Evolutionary conservation across 2,888 invertebrate species (phyloP).

Genomic region (Drosophila yooni): DNA sequence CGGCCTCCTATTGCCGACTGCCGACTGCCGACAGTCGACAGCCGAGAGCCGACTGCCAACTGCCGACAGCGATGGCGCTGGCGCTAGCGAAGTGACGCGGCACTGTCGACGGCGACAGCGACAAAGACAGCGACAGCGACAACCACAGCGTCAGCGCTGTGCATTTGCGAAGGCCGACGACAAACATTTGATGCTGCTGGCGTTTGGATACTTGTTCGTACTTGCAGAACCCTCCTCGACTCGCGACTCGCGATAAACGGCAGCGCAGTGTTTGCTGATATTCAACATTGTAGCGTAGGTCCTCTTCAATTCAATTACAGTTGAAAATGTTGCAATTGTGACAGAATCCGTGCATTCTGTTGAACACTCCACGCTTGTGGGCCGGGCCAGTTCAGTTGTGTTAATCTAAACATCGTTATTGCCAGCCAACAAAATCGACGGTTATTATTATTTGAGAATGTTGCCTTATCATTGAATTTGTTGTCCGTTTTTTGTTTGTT

Average conservation of each 20-base stretch:
- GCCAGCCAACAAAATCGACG: conserved; percentile 4
- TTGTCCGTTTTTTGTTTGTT: conserved; percentile 39
- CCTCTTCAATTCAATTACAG: conserved; percentile 45
- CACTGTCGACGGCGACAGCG: conserved; percentile 5
- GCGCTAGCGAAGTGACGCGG: conserved; percentile 3
- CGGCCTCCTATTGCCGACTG: conserved; percentile 4
- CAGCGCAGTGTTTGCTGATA: conserved; percentile 42
- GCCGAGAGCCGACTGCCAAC: conserved; percentile 15
- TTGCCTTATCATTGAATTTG: conserved; percentile 32
- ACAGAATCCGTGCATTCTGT: conserved; percentile 15
- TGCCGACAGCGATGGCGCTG: conserved; percentile 19
- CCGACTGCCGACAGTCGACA: conserved; percentile 14
- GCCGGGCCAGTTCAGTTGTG: conserved; percentile 3
- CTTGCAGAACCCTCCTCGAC: conserved; percentile 59
- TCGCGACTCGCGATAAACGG: conserved; percentile 58
- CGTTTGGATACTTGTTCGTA: conserved; percentile 52
- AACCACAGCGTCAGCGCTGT: conserved; percentile 31
- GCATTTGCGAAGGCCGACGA: conserved; percentile 58
- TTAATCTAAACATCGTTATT: conserved; percentile 13
- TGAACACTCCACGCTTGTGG: conserved; percentile 13
- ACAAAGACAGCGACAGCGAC: conserved; percentile 1
- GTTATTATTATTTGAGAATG: conserved; percentile 1
- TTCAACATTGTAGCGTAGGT: conserved; percentile 31
- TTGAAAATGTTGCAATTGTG: conserved; percentile 37
- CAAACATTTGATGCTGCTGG: conserved; percentile 62